Evolutionary conservation across 2,113 vertebrate species (phyloP).

Genomic region (Numenius arquata): DNA sequence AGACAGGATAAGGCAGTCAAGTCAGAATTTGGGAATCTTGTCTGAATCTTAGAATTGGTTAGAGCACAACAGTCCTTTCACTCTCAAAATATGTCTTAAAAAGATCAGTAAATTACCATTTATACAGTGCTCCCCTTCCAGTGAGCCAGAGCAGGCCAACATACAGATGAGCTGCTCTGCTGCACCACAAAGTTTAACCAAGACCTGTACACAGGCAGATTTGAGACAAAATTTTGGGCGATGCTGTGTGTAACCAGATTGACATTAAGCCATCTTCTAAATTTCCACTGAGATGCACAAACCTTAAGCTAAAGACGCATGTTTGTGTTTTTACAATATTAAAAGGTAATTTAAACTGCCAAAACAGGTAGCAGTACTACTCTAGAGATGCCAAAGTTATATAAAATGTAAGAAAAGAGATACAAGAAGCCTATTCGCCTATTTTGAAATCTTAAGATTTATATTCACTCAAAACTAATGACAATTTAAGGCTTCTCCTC

Average conservation of each 20-base stretch:
- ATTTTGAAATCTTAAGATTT: neutral
- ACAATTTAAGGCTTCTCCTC: neutral
- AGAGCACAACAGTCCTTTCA: neutral
- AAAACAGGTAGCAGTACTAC: neutral
- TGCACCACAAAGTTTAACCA: neutral
- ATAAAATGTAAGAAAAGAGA: neutral
- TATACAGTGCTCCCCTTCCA: neutral
- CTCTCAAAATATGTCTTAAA: neutral
- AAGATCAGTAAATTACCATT: neutral
- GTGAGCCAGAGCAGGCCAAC: neutral
- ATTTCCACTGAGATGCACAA: neutral
- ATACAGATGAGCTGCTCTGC: neutral
- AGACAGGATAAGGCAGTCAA: neutral
- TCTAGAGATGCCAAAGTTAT: neutral
- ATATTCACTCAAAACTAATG: neutral
- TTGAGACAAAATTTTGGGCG: neutral
- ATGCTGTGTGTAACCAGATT: neutral
- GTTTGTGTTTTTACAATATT: neutral
- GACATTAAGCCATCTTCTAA: neutral
- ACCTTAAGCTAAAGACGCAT: neutral
- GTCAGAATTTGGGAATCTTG: neutral
- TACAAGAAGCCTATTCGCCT: neutral
- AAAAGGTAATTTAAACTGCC: neutral
- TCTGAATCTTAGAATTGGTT: neutral
- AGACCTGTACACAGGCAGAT: neutral